Evolutionary conservation across 1,140 invertebrate species (phyloP).

Genomic region (Scaptodrosophila lebanonensis): DNA sequence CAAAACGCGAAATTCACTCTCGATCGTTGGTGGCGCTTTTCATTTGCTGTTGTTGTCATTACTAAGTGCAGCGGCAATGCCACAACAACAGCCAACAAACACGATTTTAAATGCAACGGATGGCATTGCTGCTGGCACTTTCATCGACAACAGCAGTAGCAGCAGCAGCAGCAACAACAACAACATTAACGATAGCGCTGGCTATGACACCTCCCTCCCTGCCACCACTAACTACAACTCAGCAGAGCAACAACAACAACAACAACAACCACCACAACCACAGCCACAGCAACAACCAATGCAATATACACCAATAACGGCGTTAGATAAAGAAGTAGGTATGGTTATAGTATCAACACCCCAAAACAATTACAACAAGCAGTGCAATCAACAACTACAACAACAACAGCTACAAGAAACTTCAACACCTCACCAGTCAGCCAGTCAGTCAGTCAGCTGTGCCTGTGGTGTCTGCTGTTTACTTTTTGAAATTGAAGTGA

Average conservation of each 20-base stretch:
- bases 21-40: slow-evolving; percentile 25
- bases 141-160: slow-evolving; percentile 49
- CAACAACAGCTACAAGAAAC: too few relatives aligned
- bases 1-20: slow-evolving; percentile 63
- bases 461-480: slow-evolving; percentile 2
- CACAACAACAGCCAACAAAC: slow-evolving; percentile 28
- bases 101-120: slow-evolving; percentile 49
- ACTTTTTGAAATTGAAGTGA: slow-evolving; percentile 39
- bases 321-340: slow-evolving; percentile 77
- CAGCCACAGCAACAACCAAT: slow-evolving; percentile 23
- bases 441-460: slow-evolving; percentile 1
- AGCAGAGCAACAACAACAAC: slow-evolving; percentile 7
- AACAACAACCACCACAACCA: slow-evolving; percentile 22
- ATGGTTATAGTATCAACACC: slow-evolving; percentile 53
- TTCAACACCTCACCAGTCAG: neutral
- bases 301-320: slow-evolving; percentile 63
- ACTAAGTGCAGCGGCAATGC: slow-evolving; percentile 36
- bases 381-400: slow-evolving; percentile 11
- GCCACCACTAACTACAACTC: slow-evolving; percentile 46
- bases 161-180: slow-evolving; percentile 9
- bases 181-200: slow-evolving; percentile 17
- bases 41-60: slow-evolving; percentile 35
- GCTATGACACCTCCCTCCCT: too few relatives aligned
- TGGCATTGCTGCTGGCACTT: slow-evolving; percentile 40
- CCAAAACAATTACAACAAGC: slow-evolving; percentile 19